Percentiles rank a stretch among this genome's conserved stretches.
Evolutionary conservation across 2,888 invertebrate species (phyloP).

Genomic region (Corythucha ciliata): DNA sequence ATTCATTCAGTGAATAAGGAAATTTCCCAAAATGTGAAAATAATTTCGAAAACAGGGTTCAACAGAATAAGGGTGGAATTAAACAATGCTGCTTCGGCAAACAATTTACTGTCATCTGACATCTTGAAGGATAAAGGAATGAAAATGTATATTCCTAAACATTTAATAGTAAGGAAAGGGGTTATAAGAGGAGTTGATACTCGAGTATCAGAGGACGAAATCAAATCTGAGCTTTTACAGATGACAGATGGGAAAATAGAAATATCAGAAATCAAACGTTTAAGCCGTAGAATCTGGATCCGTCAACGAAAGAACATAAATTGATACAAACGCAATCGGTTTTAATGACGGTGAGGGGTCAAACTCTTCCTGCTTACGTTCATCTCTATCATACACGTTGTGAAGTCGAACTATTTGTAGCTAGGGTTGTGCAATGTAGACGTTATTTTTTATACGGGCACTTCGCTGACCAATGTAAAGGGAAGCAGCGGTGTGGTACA

Average conservation of each 20-base stretch:
- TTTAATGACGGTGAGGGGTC: conserved; percentile 1
- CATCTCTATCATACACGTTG: neutral
- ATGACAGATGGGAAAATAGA: neutral
- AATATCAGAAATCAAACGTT: neutral
- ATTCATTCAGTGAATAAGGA: neutral
- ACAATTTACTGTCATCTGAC: neutral
- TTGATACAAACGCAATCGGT: conserved; percentile 5
- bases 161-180: too few species aligned
- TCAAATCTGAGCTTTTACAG: neutral
- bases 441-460: neutral
- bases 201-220: neutral
- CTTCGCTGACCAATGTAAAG: conserved; percentile 1
- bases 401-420: neutral
- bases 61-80: conserved; percentile 1
- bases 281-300: neutral
- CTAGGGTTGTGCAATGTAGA: neutral
- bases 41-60: neutral
- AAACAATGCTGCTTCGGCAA: conserved; percentile 2
- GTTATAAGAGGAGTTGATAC: neutral
- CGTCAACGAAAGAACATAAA: neutral
- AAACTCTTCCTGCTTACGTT: neutral
- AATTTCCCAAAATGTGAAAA: neutral
- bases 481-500: neutral
- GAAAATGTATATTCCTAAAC: too few species aligned
- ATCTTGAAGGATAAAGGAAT: neutral